Conservation (phyloP, 2,113 vertebrate species). For the Alosa alosa region DNA sequence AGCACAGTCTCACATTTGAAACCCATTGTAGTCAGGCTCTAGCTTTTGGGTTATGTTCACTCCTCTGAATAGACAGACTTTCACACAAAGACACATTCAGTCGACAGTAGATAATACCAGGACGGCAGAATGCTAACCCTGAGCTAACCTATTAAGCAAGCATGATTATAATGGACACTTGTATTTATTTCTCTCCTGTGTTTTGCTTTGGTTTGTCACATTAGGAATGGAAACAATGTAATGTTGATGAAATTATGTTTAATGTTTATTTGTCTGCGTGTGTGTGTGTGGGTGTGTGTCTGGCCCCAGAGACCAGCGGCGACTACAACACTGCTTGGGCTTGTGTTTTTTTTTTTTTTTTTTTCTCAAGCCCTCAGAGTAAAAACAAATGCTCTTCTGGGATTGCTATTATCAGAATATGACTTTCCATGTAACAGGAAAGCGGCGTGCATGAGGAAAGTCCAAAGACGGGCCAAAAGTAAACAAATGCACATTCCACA, state of each 20-base stretch:
- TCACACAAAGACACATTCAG: background rate
- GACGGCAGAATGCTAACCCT: background rate
- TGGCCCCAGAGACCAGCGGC: background rate
- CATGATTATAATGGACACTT: background rate
- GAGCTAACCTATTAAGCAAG: background rate
- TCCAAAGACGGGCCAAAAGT: background rate
- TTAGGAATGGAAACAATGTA: background rate
- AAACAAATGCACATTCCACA: background rate
- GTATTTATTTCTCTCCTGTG: background rate
- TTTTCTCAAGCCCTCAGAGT: background rate
- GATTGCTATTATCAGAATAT: conserved; percentile 7
- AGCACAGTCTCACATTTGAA: background rate
- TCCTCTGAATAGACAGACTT: too few relatives aligned
- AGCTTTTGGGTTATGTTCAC: too few relatives aligned
- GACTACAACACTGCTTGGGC: background rate
- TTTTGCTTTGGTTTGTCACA: background rate
- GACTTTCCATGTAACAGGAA: background rate
- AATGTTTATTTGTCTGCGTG: too few relatives aligned
- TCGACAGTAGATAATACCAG: background rate
- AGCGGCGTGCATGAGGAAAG: conserved; percentile 2
- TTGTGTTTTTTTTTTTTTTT: background rate
- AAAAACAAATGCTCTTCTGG: background rate
- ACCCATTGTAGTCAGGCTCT: background rate
- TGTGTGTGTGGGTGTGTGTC: too few relatives aligned
- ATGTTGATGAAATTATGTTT: too few relatives aligned